A percentile compares a stretch with the other conserved stretches of the same genome.
Evolutionary conservation across 2,797 vertebrate genomes (phyloP).

Genomic region (Falco columbarius): DNA sequence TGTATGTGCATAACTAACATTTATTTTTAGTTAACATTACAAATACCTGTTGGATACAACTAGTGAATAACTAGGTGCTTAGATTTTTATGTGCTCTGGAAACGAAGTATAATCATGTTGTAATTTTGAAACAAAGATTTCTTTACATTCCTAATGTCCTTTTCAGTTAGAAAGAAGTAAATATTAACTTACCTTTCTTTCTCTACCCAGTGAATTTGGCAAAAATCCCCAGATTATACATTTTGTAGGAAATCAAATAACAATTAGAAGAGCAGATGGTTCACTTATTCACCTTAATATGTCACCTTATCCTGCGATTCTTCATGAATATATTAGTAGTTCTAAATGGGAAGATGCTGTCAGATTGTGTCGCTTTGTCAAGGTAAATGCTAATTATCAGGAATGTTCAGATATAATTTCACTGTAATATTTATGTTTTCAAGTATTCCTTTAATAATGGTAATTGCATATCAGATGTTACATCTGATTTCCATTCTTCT

Average conservation of each 20-base stretch:
- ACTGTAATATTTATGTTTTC: background rate
- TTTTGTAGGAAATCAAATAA: slow-evolving; percentile 88
- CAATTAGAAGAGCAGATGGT: slow-evolving; percentile 89
- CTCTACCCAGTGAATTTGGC: slow-evolving; percentile 86
- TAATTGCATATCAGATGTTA: background rate
- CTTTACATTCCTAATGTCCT: background rate
- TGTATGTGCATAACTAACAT: background rate
- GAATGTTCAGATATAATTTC: accelerated
- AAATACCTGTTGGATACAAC: background rate
- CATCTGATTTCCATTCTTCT: background rate
- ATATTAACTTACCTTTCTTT: background rate
- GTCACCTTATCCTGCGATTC: slow-evolving; percentile 86
- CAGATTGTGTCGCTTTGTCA: slow-evolving; percentile 91
- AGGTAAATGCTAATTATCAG: slow-evolving; percentile 76
- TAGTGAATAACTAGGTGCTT: background rate
- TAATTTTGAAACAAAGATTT: background rate
- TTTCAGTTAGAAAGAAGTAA: background rate
- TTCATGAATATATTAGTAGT: slow-evolving; percentile 85
- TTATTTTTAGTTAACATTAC: background rate
- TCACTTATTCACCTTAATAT: slow-evolving; percentile 86
- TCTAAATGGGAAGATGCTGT: slow-evolving; percentile 91
- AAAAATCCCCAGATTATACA: slow-evolving; percentile 86
- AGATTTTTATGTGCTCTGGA: background rate
- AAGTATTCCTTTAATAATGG: background rate
- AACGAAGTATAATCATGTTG: background rate